Percentiles rank a stretch among this genome's conserved stretches.
These are phyloP conservation scores for Ibycter americanus DNA, from an alignment of 2,797 vertebrate species.

Conservation along the genomic window DNA sequence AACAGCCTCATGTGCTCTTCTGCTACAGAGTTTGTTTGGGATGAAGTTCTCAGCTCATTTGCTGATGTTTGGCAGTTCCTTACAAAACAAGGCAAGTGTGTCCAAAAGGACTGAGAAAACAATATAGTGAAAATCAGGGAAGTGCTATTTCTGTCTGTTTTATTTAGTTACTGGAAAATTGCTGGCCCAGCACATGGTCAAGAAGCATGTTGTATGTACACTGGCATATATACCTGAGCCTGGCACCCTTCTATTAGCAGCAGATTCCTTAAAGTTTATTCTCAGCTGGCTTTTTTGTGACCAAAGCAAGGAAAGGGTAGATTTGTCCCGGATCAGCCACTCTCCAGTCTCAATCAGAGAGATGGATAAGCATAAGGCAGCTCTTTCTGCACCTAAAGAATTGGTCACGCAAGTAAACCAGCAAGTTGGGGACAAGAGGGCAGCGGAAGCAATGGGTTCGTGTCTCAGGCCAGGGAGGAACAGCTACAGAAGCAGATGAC, in stretches of 20 bases:
- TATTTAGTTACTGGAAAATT: background rate
- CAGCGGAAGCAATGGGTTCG: background rate
- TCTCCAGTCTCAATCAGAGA: background rate
- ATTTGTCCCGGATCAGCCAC: background rate
- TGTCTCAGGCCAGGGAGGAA: background rate
- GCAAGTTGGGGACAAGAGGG: background rate
- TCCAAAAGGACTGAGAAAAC: background rate
- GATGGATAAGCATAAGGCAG: background rate
- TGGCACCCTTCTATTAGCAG: background rate
- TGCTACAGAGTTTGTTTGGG: background rate
- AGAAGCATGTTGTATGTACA: background rate
- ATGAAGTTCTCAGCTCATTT: background rate
- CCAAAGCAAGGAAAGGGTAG: background rate
- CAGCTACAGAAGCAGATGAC: background rate
- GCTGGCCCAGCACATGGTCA: rapidly evolving
- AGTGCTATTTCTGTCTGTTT: background rate
- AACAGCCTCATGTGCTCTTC: background rate
- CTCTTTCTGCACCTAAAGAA: background rate
- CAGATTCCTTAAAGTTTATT: background rate
- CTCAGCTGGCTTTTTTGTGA: background rate
- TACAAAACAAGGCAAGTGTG: background rate
- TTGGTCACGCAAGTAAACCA: background rate
- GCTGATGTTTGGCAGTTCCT: background rate
- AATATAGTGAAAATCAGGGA: background rate
- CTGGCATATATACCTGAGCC: background rate